Conservation (phyloP, 1,140 invertebrate genomes). For the Hydropsyche tenuis region DNA sequence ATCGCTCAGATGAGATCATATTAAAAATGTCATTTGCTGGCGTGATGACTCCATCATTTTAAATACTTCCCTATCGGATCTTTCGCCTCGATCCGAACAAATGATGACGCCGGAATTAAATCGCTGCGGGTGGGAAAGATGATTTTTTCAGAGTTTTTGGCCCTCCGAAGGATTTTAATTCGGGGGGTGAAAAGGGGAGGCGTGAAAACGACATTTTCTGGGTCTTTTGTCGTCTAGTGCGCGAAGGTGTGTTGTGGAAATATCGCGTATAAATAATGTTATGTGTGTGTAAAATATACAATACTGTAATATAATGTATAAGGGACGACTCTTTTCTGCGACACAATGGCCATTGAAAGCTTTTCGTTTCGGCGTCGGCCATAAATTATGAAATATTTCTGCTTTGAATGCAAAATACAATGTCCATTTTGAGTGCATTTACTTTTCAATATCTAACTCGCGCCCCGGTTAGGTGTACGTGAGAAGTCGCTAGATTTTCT, state of each 20-base stretch:
- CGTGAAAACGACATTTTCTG: constrained; percentile 29
- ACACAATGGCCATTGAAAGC: constrained; percentile 30
- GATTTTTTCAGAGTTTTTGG: too few relatives aligned
- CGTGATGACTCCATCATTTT: constrained; percentile 49
- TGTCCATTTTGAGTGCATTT: constrained; percentile 24
- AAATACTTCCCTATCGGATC: constrained; percentile 47
- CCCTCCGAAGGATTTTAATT: too few relatives aligned
- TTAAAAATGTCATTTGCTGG: constrained; percentile 50
- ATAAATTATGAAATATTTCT: constrained; percentile 25
- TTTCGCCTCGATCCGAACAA: constrained; percentile 7
- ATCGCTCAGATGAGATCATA: constrained; percentile 44
- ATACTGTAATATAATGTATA: not conserved
- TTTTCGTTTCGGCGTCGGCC: constrained; percentile 11
- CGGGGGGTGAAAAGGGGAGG: not conserved
- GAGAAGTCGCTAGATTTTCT: too few relatives aligned
- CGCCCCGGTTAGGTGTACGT: too few relatives aligned
- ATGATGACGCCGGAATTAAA: not conserved
- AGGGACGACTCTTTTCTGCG: not conserved
- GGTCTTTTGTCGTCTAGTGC: not conserved
- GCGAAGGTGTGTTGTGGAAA: not conserved
- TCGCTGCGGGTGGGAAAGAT: not conserved
- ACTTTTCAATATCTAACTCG: too few relatives aligned
- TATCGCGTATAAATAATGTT: not conserved
- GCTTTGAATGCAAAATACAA: constrained; percentile 26
- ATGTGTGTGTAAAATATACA: not conserved